Conservation (phyloP, 2,113 vertebrate genomes). For the Dicentrarchus labrax region DNA sequence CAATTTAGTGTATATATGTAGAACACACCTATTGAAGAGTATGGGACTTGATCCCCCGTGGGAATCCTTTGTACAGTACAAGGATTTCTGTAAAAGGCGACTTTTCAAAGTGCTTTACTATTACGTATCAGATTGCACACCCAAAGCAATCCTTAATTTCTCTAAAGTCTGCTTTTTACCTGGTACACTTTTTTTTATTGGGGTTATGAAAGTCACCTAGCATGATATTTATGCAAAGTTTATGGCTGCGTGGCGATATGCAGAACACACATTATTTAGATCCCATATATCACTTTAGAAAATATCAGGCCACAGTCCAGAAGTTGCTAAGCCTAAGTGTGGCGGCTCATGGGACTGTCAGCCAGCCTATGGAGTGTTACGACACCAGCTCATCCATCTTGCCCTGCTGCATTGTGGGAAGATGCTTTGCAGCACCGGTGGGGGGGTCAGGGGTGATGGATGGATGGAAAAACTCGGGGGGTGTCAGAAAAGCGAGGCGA, state of each 20-base stretch:
- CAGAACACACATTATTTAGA: constrained; percentile 17
- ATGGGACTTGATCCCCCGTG: not conserved
- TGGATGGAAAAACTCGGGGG: constrained; percentile 39
- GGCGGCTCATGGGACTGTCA: constrained; percentile 36
- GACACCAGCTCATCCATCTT: constrained; percentile 65
- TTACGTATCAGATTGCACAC: not conserved
- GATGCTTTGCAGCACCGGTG: constrained; percentile 27
- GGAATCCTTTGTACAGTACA: constrained; percentile 4
- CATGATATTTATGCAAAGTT: not conserved
- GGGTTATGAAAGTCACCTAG: constrained; percentile 17
- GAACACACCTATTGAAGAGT: not conserved
- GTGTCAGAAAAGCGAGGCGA: constrained; percentile 63
- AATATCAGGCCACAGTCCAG: constrained; percentile 11
- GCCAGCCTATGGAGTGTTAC: constrained; percentile 37
- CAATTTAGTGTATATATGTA: constrained; percentile 8
- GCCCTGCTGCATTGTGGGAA: constrained; percentile 63
- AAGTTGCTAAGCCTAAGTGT: constrained; percentile 27
- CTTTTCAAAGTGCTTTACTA: not conserved
- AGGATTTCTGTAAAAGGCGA: not conserved
- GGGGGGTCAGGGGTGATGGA: constrained; percentile 73
- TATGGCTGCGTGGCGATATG: constrained; percentile 2
- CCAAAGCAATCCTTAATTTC: not conserved
- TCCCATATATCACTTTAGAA: constrained; percentile 27
- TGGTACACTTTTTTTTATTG: too few species aligned
- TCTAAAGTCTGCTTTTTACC: not conserved